Evolutionary conservation across 1,140 invertebrate species (phyloP).

Genomic region (Panagrolaimus sp.): DNA sequence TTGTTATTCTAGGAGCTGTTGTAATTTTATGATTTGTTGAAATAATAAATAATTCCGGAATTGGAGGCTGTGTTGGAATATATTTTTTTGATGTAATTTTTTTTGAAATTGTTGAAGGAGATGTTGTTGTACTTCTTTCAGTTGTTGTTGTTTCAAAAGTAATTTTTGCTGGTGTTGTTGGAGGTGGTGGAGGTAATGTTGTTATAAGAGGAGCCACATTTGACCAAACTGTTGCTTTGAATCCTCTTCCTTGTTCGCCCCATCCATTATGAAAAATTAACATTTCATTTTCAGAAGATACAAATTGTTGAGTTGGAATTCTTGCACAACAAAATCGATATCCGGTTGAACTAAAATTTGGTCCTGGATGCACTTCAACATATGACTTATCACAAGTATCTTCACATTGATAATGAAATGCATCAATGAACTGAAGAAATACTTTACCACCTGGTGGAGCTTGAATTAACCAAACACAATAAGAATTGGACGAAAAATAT

Average conservation of each 20-base stretch:
- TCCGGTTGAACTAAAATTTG: constrained; percentile 44
- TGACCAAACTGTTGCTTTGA: constrained; percentile 41
- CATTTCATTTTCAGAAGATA: constrained; percentile 41
- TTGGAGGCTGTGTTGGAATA: neutral
- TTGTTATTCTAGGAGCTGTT: constrained; percentile 23
- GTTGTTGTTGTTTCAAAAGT: constrained; percentile 1
- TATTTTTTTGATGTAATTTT: no score
- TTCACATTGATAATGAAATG: constrained; percentile 51
- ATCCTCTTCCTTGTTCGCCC: constrained; percentile 31
- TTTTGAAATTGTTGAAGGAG: neutral
- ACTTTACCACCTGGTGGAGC: constrained; percentile 44
- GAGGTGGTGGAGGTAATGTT: constrained; percentile 15
- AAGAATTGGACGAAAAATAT: constrained; percentile 30
- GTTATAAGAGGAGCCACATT: constrained; percentile 22
- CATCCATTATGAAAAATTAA: constrained; percentile 47
- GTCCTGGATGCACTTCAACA: constrained; percentile 47
- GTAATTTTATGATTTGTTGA: constrained; percentile 20
- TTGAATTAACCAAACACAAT: constrained; percentile 49
- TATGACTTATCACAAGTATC: constrained; percentile 56
- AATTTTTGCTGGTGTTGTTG: neutral
- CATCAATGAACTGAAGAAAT: constrained; percentile 47
- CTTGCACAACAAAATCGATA: constrained; percentile 48
- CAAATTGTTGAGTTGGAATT: constrained; percentile 37
- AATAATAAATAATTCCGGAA: neutral
- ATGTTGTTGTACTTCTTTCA: constrained; percentile 8